These are phyloP conservation scores for Drosophila lutescens DNA, from an alignment of 2,888 invertebrate species.

Conservation along the genomic window DNA sequence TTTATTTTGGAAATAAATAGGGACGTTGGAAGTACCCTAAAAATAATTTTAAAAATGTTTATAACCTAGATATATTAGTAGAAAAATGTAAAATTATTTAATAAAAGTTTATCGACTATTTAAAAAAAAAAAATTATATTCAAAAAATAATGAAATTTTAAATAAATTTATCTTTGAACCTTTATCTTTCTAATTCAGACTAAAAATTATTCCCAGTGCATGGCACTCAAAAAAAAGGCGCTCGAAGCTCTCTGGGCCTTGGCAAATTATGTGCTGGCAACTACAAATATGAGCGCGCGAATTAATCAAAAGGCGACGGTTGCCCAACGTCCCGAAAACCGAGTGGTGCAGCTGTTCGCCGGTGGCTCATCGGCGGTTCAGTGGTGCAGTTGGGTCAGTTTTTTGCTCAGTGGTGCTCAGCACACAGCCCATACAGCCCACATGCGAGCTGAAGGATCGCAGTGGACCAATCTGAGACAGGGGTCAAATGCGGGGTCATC, in stretches of 20 bases:
- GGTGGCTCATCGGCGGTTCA: slow-evolving; percentile 48
- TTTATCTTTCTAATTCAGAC: no score
- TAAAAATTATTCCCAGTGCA: slow-evolving; percentile 9
- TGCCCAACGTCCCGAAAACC: slow-evolving; percentile 59
- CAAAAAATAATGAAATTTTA: no score
- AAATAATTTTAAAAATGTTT: neutral
- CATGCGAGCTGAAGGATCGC: slow-evolving; percentile 57
- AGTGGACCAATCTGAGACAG: slow-evolving; percentile 44
- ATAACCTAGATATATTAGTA: no score
- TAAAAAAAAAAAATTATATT: no score
- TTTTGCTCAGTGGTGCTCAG: slow-evolving; percentile 11
- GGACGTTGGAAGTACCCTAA: neutral
- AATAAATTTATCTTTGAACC: no score
- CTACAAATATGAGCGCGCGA: slow-evolving; percentile 78
- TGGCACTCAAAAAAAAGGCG: slow-evolving; percentile 54
- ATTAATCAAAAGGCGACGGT: slow-evolving; percentile 71
- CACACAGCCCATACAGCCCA: slow-evolving; percentile 41
- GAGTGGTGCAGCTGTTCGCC: slow-evolving; percentile 58
- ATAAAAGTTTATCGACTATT: no score
- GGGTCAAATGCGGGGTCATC: slow-evolving; percentile 15
- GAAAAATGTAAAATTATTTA: no score
- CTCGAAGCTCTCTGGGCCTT: slow-evolving; percentile 64
- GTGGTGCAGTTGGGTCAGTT: slow-evolving; percentile 31
- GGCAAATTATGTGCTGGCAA: slow-evolving; percentile 79
- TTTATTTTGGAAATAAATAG: neutral